Conservation (phyloP, 2,888 invertebrate genomes). For the Caradrina clavipalpis region DNA sequence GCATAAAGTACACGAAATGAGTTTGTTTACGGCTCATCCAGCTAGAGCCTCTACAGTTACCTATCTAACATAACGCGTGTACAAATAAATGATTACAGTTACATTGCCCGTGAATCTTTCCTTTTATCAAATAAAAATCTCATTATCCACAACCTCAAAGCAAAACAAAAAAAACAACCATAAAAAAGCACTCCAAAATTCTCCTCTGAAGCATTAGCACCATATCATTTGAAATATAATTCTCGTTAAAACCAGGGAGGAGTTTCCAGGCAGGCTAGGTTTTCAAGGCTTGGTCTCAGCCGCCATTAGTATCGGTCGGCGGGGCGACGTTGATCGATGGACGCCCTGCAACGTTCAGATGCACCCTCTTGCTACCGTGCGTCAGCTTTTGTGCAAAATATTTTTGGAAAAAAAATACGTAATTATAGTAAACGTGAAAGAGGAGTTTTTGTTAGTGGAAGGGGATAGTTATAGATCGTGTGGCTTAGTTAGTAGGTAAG, state of each 20-base stretch:
- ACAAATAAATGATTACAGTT: no score
- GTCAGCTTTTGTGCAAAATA: slow-evolving; percentile 52
- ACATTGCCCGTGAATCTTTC: no score
- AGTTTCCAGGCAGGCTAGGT: slow-evolving; percentile 61
- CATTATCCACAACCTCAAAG: neutral
- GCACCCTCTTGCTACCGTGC: slow-evolving; percentile 63
- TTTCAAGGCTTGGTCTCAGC: slow-evolving; percentile 72
- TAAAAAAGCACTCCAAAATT: slow-evolving; percentile 17
- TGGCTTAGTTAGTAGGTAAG: neutral
- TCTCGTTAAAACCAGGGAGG: slow-evolving; percentile 55
- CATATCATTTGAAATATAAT: slow-evolving; percentile 63
- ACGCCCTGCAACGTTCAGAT: slow-evolving; percentile 68
- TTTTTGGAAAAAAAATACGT: slow-evolving; percentile 31
- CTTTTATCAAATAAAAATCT: neutral
- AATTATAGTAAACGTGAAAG: slow-evolving; percentile 17
- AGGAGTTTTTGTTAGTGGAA: neutral
- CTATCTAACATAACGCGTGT: no score
- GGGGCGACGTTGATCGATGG: slow-evolving; percentile 84
- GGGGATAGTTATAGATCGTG: neutral
- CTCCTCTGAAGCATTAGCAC: slow-evolving; percentile 34
- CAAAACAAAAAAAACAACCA: neutral
- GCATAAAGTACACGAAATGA: no score
- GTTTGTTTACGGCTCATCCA: no score
- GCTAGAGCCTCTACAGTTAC: no score
- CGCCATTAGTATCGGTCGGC: slow-evolving; percentile 81